Conservation (phyloP, 2,888 invertebrate species). For the Brassicogethes aeneus region DNA sequence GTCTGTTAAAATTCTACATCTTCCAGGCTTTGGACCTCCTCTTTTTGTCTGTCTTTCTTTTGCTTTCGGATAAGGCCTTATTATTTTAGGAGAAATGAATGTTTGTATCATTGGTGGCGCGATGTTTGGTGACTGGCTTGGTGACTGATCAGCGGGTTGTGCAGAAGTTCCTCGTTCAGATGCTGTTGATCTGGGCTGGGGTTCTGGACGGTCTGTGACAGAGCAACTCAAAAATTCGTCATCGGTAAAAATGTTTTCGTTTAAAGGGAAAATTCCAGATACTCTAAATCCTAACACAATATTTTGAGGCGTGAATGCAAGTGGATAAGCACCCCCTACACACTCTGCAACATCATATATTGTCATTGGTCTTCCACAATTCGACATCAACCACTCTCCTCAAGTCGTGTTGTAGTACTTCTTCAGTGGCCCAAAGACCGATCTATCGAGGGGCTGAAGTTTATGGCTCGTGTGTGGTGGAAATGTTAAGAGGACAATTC, state of each 20-base stretch:
- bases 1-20: neutral
- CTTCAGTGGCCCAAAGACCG: slow-evolving; percentile 21
- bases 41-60: neutral
- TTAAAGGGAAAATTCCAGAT: slow-evolving; percentile 13
- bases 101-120: neutral
- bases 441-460: slow-evolving; percentile 19
- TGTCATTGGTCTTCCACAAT: too few species aligned
- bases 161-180: too few species aligned
- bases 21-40: neutral
- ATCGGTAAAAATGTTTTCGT: slow-evolving; percentile 15
- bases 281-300: slow-evolving; percentile 14
- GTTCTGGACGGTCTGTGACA: slow-evolving; percentile 3
- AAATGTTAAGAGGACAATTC: slow-evolving; percentile 20
- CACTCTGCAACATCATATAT: slow-evolving; percentile 14
- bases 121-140: neutral
- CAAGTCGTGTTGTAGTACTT: slow-evolving; percentile 14
- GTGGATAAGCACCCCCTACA: slow-evolving; percentile 15
- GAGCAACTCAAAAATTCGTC: slow-evolving; percentile 11
- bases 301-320: slow-evolving; percentile 16
- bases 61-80: neutral
- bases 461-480: slow-evolving; percentile 19
- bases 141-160: neutral
- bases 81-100: neutral
- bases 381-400: slow-evolving; percentile 12
- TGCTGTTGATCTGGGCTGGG: too few species aligned